Base-by-base conservation (phyloP, 1,140 invertebrate genomes). In the Atta texana region DNA sequence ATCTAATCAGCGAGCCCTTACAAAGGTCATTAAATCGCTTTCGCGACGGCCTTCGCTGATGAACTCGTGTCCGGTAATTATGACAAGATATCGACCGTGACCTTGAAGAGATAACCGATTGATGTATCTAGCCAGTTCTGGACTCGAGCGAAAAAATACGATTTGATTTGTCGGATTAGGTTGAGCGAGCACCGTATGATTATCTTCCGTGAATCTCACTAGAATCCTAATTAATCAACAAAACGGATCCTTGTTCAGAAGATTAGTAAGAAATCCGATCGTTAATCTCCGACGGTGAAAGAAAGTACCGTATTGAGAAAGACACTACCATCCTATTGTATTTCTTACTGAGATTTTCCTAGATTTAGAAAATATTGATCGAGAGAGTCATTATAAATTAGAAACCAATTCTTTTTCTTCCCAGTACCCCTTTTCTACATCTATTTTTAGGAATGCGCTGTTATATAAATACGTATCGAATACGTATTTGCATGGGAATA, bases 81-180 rank as follows among this genome's bases (percentile, higher is more conserved):
- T 28, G 80, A 86, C 82, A 76, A 88, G 72, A 55, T 80, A 55
- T 71, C 84, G 75, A 88, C 82, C 72, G 49, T 51, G 51, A 39
- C 86, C 76, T 88, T 72, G 34, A 24, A 12, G 12, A 34, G 53
- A 59, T 18, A n/a, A 21, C 72, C 57, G 51, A 72, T 4, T 6
- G 34, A 64, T 21, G 5, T 39, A 18, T 6, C 61, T 80, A 59
- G n/a, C 7, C 2, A 49, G 4, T 61, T 72, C 21, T 44, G 21
- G 63, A 28, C n/a, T 59, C 3, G 53, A 1, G 24, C 49, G 51
- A 44, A 72, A 59, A 59, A 49, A 53, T 31, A 16, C 8, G 2
- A 74, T 61, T 68, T 82, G 10, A 82, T 82, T 82, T 72, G 31
- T 10, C 24, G 16, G 18, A 74, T 53, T 74, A 49, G 24, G 44